phyloP scores from a whole-genome alignment of 2,888 invertebrate genomes.

The Platyscelio sp. region DNA sequence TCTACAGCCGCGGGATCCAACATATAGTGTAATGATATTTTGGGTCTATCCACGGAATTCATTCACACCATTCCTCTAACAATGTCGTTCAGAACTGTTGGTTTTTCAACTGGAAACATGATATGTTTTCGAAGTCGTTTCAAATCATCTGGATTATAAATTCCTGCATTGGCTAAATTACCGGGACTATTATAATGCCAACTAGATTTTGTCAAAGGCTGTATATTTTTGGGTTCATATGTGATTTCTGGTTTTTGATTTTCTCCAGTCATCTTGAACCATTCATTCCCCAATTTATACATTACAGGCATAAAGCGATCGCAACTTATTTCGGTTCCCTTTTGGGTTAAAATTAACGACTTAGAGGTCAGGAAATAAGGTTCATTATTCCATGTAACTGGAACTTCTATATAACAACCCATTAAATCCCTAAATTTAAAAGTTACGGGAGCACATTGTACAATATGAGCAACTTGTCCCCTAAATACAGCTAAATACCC shows the following conservation, averaged over 20 bases:
- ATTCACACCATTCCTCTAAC: too few relatives aligned
- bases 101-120: constrained; percentile 38
- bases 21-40: too few relatives aligned
- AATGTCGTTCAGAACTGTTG: too few relatives aligned
- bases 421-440: background rate
- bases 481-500: constrained; percentile 73
- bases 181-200: constrained; percentile 40
- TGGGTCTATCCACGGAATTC: too few relatives aligned
- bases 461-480: constrained; percentile 76
- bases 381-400: constrained; percentile 36
- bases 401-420: constrained; percentile 67
- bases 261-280: constrained; percentile 25
- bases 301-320: constrained; percentile 1
- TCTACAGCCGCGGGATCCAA: too few relatives aligned
- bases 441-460: constrained; percentile 64
- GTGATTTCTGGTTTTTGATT: constrained; percentile 5
- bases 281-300: background rate
- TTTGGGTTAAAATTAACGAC: background rate
- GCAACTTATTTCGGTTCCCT: background rate
- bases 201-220: background rate
- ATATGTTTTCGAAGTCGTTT: too few relatives aligned
- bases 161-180: constrained; percentile 58
- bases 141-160: constrained; percentile 44
- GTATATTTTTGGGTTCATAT: background rate
- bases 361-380: background rate